Evolutionary conservation across 2,797 vertebrate species (phyloP).

Genomic region (Xyrichtys novacula): DNA sequence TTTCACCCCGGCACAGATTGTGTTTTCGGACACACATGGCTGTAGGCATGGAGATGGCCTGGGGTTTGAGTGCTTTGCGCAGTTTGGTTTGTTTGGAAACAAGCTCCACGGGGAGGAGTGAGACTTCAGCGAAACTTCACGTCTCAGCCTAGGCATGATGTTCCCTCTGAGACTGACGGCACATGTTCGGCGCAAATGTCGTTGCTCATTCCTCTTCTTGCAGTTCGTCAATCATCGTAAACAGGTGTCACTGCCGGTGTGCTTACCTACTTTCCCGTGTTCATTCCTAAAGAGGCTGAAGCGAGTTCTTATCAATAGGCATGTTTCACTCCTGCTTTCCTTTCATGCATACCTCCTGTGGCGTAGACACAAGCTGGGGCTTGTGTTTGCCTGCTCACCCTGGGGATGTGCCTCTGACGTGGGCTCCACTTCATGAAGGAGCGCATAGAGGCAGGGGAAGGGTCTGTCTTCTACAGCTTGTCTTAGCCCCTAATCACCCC

Average conservation of each 20-base stretch:
- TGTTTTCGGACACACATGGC: conserved; percentile 60
- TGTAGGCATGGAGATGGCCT: conserved; percentile 15
- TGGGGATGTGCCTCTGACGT: conserved; percentile 76
- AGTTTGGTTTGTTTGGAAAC: conserved; percentile 63
- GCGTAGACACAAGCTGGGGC: conserved; percentile 74
- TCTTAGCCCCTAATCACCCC: conserved; percentile 71
- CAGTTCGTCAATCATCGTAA: conserved; percentile 14
- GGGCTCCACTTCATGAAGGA: conserved; percentile 78
- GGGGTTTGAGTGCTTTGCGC: conserved; percentile 17
- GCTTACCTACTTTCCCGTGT: conserved; percentile 10
- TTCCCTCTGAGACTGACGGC: background rate
- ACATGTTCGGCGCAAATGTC: conserved; percentile 8
- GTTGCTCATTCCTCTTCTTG: conserved; percentile 12
- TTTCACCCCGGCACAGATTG: conserved; percentile 12
- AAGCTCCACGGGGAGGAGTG: conserved; percentile 31
- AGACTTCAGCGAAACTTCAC: conserved; percentile 4
- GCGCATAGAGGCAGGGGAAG: conserved; percentile 64
- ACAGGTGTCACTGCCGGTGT: conserved; percentile 4
- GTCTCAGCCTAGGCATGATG: conserved; percentile 36
- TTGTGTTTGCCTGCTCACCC: conserved; percentile 76
- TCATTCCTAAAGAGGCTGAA: conserved; percentile 52
- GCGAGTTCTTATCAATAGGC: conserved; percentile 70
- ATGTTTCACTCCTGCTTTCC: conserved; percentile 64
- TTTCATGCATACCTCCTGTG: conserved; percentile 77
- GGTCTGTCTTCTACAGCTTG: conserved; percentile 69